Conservation (phyloP, 2,113 vertebrate genomes). For the Grammomys dolichurus region DNA sequence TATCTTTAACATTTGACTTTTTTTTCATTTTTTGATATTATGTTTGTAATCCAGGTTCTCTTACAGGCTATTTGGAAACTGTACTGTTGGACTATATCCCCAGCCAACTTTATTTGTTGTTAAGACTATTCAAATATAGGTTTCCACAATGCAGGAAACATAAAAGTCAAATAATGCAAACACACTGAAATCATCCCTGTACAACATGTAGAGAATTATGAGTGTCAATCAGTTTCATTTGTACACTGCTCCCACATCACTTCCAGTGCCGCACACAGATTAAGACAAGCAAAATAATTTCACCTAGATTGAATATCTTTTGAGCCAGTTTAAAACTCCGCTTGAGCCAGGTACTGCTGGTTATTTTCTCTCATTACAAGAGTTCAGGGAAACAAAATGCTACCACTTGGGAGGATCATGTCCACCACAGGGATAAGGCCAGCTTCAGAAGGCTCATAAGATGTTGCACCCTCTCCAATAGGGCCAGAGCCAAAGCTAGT, state of each 20-base stretch:
- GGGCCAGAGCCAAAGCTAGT: not conserved
- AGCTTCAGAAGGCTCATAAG: not conserved
- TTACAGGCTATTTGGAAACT: not conserved
- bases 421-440: not conserved
- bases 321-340: not conserved
- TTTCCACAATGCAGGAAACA: slow-evolving; percentile 59
- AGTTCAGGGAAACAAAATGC: slow-evolving; percentile 21
- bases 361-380: not conserved
- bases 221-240: not conserved
- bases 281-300: slow-evolving; percentile 50
- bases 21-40: not conserved
- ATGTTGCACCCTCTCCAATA: not conserved
- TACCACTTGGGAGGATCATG: not conserved
- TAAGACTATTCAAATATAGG: slow-evolving; percentile 42
- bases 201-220: not conserved
- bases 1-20: slow-evolving; percentile 53
- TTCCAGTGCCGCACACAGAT: not conserved
- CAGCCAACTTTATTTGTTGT: not conserved
- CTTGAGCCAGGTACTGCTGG: not conserved
- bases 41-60: not conserved
- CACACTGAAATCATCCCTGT: not conserved
- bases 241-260: not conserved
- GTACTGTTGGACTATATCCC: no score
- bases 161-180: slow-evolving; percentile 26
- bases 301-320: slow-evolving; percentile 29